These are phyloP conservation scores for Tenthredo distinguenda DNA, from an alignment of 2,888 invertebrate species.

Conservation along the genomic window DNA sequence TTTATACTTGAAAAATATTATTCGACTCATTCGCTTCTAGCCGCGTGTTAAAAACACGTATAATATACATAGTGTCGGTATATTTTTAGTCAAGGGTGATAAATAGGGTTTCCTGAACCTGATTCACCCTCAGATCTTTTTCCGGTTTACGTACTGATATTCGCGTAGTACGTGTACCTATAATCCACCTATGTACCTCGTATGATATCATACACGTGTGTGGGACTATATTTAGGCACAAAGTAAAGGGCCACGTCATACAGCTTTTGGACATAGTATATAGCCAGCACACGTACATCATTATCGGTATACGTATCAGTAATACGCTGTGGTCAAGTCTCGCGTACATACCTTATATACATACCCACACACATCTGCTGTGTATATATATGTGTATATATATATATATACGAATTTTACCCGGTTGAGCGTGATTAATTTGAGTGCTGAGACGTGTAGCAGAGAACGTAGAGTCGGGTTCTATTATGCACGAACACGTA, in stretches of 20 bases:
- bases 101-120: not conserved
- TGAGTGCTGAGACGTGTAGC: constrained; percentile 10
- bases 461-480: not conserved
- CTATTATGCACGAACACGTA: not conserved
- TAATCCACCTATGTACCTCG: not conserved
- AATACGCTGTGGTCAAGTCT: not conserved
- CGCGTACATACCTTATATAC: not conserved
- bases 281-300: not conserved
- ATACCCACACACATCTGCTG: not conserved
- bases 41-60: not conserved
- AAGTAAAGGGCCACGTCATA: not conserved
- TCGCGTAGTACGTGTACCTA: not conserved
- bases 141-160: not conserved
- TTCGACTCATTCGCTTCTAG: not conserved
- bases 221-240: constrained; percentile 43
- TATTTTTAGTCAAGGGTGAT: not conserved
- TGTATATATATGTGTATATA: not conserved
- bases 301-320: not conserved
- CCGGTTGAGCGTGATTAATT: constrained; percentile 39
- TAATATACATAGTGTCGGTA: not conserved
- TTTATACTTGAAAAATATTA: not conserved
- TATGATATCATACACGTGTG: not conserved
- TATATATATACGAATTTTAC: not conserved
- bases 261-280: not conserved
- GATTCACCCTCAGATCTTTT: constrained; percentile 2